phyloP scores from a whole-genome alignment of 2,113 vertebrate species.

The Spheniscus mendiculus region DNA sequence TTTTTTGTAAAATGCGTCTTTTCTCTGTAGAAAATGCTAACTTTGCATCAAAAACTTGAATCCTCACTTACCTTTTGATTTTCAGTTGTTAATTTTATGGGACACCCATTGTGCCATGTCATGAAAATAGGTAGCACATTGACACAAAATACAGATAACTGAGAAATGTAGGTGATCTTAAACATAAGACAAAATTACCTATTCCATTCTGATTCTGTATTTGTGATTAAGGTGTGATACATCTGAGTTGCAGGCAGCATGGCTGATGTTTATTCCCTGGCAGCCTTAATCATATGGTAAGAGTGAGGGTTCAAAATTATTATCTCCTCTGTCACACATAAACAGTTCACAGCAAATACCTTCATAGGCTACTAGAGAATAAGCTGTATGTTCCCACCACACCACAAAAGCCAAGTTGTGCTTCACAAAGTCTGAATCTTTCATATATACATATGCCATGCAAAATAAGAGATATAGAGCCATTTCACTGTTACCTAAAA shows the following conservation, averaged over 20 bases:
- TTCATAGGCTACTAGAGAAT: neutral
- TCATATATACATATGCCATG: rapidly evolving
- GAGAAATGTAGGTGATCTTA: neutral
- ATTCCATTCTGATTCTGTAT: neutral
- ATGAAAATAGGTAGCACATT: neutral
- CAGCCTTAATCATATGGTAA: neutral
- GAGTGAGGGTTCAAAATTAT: neutral
- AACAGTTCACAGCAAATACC: neutral
- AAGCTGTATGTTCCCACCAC: neutral
- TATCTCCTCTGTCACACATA: neutral
- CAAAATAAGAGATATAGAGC: neutral
- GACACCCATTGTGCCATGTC: neutral
- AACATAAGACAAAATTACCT: neutral
- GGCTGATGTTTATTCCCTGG: neutral
- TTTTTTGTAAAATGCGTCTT: neutral
- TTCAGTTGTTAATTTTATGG: neutral
- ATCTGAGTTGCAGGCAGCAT: neutral
- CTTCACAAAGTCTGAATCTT: neutral
- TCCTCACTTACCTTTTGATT: neutral
- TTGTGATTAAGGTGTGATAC: neutral
- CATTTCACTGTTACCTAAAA: neutral
- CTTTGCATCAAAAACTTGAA: neutral
- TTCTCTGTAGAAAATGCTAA: neutral
- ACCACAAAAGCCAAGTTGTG: neutral
- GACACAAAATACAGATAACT: neutral